A percentile compares a stretch with the other conserved stretches of the same genome.
Evolutionary conservation across 2,113 vertebrate genomes (phyloP).

Genomic region (Aegithalos caudatus): DNA sequence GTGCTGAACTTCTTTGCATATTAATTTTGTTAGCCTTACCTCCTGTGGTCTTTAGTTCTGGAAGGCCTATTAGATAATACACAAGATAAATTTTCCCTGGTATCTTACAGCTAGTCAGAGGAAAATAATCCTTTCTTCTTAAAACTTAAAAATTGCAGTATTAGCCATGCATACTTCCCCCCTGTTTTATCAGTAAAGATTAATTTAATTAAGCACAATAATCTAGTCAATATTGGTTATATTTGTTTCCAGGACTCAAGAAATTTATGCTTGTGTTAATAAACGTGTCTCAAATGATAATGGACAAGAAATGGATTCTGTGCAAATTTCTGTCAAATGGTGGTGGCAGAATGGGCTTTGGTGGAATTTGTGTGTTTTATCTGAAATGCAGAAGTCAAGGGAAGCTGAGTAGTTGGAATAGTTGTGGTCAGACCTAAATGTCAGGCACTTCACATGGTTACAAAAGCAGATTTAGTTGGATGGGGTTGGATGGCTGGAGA

Average conservation of each 20-base stretch:
- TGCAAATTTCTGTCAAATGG: background rate
- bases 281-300: background rate
- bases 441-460: background rate
- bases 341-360: background rate
- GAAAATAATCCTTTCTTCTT: conserved; percentile 61
- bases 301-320: background rate
- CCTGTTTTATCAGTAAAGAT: conserved; percentile 61
- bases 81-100: conserved; percentile 79
- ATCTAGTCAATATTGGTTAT: conserved; percentile 55
- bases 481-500: background rate
- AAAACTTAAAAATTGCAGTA: conserved; percentile 69
- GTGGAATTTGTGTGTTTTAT: background rate
- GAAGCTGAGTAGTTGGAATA: background rate
- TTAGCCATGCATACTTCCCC: conserved; percentile 11
- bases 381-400: background rate
- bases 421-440: background rate
- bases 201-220: conserved; percentile 62
- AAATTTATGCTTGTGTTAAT: conserved; percentile 38
- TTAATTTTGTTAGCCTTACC: conserved; percentile 99
- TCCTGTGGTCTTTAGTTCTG: conserved; percentile 89
- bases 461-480: background rate
- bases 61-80: conserved; percentile 88
- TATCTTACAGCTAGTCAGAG: conserved; percentile 68
- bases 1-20: conserved; percentile 97
- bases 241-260: conserved; percentile 23